These are phyloP conservation scores for Sebastolobus alascanus DNA, from an alignment of 2,797 vertebrate species.

Conservation along the genomic window DNA sequence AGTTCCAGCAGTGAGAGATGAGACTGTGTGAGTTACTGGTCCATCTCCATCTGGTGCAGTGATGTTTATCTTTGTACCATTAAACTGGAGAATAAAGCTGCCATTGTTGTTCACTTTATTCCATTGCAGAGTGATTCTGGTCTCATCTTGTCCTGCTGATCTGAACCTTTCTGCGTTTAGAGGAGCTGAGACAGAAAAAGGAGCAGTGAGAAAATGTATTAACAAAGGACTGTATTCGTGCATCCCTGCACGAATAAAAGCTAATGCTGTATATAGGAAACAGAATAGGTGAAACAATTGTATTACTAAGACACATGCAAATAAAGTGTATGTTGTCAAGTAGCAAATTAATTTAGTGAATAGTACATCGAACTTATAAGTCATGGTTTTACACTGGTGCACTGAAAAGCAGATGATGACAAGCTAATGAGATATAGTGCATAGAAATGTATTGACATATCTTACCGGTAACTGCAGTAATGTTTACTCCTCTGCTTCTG, in stretches of 20 bases:
- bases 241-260: no score
- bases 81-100: slow-evolving; percentile 11
- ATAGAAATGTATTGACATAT: no score
- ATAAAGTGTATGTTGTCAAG: no score
- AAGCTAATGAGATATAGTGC: neutral
- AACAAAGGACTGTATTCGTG: no score
- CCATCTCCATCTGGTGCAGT: neutral
- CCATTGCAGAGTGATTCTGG: slow-evolving; percentile 43
- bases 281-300: no score
- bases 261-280: no score
- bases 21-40: slow-evolving; percentile 15
- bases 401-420: neutral
- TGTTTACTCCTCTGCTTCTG: slow-evolving; percentile 16
- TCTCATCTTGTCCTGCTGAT: neutral
- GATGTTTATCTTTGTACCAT: slow-evolving; percentile 4
- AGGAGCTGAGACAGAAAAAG: neutral
- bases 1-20: slow-evolving; percentile 26
- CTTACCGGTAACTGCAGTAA: slow-evolving; percentile 18
- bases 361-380: no score
- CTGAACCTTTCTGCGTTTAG: neutral
- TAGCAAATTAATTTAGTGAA: no score
- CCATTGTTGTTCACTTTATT: slow-evolving; percentile 1
- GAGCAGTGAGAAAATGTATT: neutral
- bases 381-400: no score
- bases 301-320: no score